Evolutionary conservation across 2,888 invertebrate species (phyloP), one percentile per base, ranked within the genome.

Genomic region (Seladonia tumulorum): DNA sequence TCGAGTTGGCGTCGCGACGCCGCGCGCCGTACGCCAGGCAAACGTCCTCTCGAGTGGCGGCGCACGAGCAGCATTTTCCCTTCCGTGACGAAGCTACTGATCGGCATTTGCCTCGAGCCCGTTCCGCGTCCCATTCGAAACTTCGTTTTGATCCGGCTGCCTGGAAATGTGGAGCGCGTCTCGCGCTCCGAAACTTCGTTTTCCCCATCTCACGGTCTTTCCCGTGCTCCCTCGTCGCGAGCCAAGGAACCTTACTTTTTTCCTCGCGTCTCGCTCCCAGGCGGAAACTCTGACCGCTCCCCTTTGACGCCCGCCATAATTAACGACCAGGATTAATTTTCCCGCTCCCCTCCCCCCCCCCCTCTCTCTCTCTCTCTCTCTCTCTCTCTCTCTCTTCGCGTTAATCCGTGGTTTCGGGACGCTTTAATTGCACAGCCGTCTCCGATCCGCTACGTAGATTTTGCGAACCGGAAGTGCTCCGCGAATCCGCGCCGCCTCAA

Each of bases 281-380:
- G 5, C 25, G 14, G 57, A 42, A 42, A 57, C 25, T 22, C 45
- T 14, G 63, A 22, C 63, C n/a, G 63, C 47, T 45, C 16, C 14
- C 72, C 72, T 76, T 83, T 83, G 83, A 76, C 25, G 68, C 35
- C 35, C 47, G 72, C 77, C 74, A 49, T 84, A 83, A 84, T 84
- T 83, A 78, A 73, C 70, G 60, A 22, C 14, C 22, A 2, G 60
- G 73, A 74, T 74, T 78, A 42, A 83, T 83, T 68, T 22, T 29
- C 29, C 10, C 22, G 57, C 35, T 72, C 22, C 7, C 25, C 29
- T 7, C 5, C 68, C 12, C 35, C 1, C 3, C 29, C n/a, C 53
- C 5, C 53, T 57, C 39, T 53, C 25, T 79, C 74, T 83, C 57
- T 57, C n/a, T n/a, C 57, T 66, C 68, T 22, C 10, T 22, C 68